Evolutionary conservation across 2,113 vertebrate genomes (phyloP).

Genomic region (Rissa tridactyla): DNA sequence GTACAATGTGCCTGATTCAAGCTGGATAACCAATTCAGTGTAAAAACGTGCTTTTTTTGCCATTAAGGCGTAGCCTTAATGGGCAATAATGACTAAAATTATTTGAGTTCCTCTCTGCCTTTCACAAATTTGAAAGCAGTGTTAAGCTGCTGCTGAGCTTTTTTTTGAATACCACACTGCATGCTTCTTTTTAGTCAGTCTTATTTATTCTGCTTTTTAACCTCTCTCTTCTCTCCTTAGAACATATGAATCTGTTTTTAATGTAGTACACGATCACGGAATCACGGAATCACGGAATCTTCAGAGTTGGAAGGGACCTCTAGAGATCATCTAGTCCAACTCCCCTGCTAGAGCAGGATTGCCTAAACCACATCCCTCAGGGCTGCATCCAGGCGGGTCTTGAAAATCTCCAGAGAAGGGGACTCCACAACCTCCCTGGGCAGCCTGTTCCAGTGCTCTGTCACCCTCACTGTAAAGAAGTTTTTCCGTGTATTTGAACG

Average conservation of each 20-base stretch:
- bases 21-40: neutral
- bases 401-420: no score
- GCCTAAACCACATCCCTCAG: no score
- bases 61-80: neutral
- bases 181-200: neutral
- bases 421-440: no score
- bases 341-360: no score
- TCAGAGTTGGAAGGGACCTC: no score
- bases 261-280: neutral
- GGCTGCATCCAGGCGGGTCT: no score
- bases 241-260: neutral
- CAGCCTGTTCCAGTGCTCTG: no score
- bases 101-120: neutral
- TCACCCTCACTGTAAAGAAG: no score
- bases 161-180: neutral
- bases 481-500: no score
- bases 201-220: neutral
- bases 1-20: neutral
- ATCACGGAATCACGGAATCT: no score
- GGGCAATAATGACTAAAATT: neutral
- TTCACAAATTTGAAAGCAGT: neutral
- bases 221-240: neutral
- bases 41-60: neutral
- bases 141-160: neutral
- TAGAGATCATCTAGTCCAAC: no score